phyloP scores from a whole-genome alignment of 37 sponge, comb jelly and placozoan genomes.

The Bolinopsis microptera region DNA sequence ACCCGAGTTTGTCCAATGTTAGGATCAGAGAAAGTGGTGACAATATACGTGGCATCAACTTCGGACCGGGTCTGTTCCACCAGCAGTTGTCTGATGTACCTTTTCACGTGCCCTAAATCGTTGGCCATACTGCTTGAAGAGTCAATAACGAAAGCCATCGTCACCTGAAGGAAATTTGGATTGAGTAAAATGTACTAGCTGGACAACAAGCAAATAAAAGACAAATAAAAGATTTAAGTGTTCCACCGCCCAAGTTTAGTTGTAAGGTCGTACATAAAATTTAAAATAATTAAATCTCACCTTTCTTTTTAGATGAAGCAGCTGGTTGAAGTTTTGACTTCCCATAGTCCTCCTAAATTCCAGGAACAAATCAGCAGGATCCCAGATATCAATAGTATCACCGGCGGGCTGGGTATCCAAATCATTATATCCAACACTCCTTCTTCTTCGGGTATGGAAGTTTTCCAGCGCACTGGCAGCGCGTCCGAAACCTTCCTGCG shows the following conservation, averaged over 20 bases:
- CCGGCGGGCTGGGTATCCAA: background rate
- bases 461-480: background rate
- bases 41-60: background rate
- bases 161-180: constrained; percentile 13
- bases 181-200: background rate
- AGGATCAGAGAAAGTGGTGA: background rate
- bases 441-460: background rate
- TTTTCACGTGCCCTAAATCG: background rate
- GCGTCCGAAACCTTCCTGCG: background rate
- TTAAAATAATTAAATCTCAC: background rate
- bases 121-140: background rate
- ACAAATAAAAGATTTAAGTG: too few relatives aligned
- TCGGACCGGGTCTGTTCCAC: background rate
- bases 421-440: background rate
- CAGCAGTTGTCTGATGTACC: background rate
- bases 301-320: background rate
- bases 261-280: too few relatives aligned
- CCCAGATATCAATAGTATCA: background rate
- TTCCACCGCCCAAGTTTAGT: too few relatives aligned
- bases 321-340: background rate
- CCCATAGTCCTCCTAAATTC: background rate
- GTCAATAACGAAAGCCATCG: constrained; percentile 8
- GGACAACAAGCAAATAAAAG: too few relatives aligned
- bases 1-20: background rate
- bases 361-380: background rate